Evolutionary conservation across 2,797 vertebrate species (phyloP).

Genomic region (Phrynocephalus forsythii): DNA sequence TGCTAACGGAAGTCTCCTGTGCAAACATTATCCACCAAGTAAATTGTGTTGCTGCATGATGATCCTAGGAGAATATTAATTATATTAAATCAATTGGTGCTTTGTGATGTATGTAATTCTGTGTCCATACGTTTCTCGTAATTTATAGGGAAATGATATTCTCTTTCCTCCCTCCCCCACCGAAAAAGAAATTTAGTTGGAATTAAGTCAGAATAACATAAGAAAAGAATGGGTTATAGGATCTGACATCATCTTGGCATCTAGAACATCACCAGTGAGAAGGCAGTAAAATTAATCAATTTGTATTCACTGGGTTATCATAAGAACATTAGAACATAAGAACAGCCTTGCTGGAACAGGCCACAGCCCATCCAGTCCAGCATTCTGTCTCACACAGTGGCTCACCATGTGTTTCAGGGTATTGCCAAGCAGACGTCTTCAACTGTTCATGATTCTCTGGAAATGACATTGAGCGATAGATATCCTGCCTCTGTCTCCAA

Average conservation of each 20-base stretch:
- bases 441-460: no score
- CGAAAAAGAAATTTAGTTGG: not conserved
- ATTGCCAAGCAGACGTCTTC: no score
- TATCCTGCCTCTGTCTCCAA: no score
- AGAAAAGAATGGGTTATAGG: not conserved
- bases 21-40: slow-evolving; percentile 44
- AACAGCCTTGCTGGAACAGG: no score
- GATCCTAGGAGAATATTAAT: slow-evolving; percentile 43
- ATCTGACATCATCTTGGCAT: not conserved
- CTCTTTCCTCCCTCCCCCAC: not conserved
- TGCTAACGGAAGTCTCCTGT: slow-evolving; percentile 23
- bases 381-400: no score
- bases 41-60: slow-evolving; percentile 20
- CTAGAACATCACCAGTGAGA: not conserved
- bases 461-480: no score
- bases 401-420: no score
- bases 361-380: no score
- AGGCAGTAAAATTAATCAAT: no score
- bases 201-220: not conserved
- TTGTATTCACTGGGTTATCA: no score
- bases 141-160: slow-evolving; percentile 13
- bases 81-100: slow-evolving; percentile 34
- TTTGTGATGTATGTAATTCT: slow-evolving; percentile 38
- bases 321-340: no score
- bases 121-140: slow-evolving; percentile 18